Conservation (phyloP, 2,797 vertebrate species). For the Taenioides sp. region DNA sequence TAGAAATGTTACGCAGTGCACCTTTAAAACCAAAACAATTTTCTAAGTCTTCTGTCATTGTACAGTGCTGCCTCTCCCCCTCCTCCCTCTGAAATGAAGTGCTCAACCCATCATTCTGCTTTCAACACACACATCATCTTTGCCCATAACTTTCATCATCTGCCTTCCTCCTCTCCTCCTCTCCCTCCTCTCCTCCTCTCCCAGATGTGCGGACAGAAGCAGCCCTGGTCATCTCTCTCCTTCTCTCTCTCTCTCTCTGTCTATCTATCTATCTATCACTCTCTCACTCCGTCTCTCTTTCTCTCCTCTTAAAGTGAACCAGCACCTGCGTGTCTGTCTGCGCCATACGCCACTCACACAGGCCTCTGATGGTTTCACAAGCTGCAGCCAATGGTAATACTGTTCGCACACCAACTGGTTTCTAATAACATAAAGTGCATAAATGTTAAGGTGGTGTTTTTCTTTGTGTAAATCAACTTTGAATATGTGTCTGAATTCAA, state of each 20-base stretch:
- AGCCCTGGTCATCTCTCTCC: conserved; percentile 59
- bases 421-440: background rate
- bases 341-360: conserved; percentile 30
- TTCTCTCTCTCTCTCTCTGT: background rate
- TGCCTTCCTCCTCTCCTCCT: conserved; percentile 10
- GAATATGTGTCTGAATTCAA: background rate
- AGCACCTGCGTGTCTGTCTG: conserved; percentile 67
- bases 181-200: conserved; percentile 17
- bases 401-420: conserved; percentile 13
- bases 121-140: conserved; percentile 20
- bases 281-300: background rate
- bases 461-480: conserved; percentile 1
- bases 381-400: conserved; percentile 31
- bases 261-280: background rate
- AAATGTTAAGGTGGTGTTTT: background rate
- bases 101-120: conserved; percentile 35
- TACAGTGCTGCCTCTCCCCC: conserved; percentile 22
- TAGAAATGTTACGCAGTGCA: too few species aligned
- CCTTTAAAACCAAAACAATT: background rate
- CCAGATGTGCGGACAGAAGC: conserved; percentile 62
- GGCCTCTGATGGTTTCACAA: conserved; percentile 60
- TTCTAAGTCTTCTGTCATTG: conserved; percentile 13
- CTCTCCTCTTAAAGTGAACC: conserved; percentile 60
- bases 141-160: conserved; percentile 29
- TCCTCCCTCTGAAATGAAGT: conserved; percentile 40